Evolutionary conservation across 2,888 invertebrate species (phyloP), one percentile per base, ranked within the genome.

Genomic region (Hypomecis atomaria): DNA sequence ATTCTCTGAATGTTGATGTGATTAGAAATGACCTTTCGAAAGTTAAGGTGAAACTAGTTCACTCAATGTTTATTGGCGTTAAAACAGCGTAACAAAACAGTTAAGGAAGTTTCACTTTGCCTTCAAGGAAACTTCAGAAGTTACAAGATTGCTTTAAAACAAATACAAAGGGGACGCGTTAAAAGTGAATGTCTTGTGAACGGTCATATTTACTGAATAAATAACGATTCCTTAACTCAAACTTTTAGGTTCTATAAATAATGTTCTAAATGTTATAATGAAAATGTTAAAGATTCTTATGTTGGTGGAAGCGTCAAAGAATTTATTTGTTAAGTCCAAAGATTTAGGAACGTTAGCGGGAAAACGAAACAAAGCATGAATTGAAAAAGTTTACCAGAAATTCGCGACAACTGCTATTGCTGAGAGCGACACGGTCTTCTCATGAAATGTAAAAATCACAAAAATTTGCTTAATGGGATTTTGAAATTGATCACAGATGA

Each of bases 301-400:
- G 11, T 0, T 33, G 4, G 61, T 57, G 59, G 60, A 64, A 75
- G 72, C 77, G 75, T 80, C 79, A 72, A 78, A 74, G 72, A 80
- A 79, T 82, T 83, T 84, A 79, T 81, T 83, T 78, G 76, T 75
- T 71, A 83, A 82, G 81, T 82, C 78, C 77, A 83, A 84, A 87
- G 82, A 84, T 82, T 82, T 80, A 56, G 47, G 23, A 38, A 38
- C 47, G 82, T 85, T 83, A 76, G 72, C 78, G 78, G 71, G 79
- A 86, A 85, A 86, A 85, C 78, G 76, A 85, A 85, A 85, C 84
- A 87, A 83, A 82, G 81, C 79, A 80, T 82, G 85, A 86, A 88
- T 87, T 86, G 84, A 82, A 88, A 86, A 88, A 88, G 82, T 87
- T 88, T 77, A 68, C 73, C 72, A 64, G 71, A 81, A 83, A 81